Percentiles rank a stretch among this genome's conserved stretches.
phyloP scores from a whole-genome alignment of 2,113 vertebrate genomes.

The Leptosomus discolor region DNA sequence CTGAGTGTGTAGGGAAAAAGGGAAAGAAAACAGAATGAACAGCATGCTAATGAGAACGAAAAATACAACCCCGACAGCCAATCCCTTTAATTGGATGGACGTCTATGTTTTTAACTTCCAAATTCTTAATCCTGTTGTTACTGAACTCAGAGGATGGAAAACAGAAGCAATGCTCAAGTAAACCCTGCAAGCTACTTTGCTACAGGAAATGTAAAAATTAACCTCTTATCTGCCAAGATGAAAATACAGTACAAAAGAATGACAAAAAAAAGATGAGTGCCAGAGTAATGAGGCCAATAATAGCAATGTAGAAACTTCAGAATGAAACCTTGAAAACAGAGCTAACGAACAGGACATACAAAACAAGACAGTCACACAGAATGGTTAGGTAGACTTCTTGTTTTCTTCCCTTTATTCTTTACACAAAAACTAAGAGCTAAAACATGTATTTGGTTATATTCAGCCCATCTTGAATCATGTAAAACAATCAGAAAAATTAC shows the following conservation, averaged over 20 bases:
- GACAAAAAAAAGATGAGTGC: not conserved
- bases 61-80: not conserved
- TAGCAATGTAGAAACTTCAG: not conserved
- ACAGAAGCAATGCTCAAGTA: not conserved
- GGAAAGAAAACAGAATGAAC: conserved; percentile 28
- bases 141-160: not conserved
- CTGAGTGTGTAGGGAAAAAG: conserved; percentile 28
- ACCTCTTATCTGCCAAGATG: not conserved
- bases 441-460: not conserved
- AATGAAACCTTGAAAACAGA: not conserved
- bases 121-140: conserved; percentile 28
- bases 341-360: fast-evolving
- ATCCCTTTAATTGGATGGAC: conserved; percentile 18
- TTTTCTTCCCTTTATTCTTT: not conserved
- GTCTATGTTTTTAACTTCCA: not conserved
- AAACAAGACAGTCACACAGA: not conserved
- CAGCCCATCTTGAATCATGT: not conserved
- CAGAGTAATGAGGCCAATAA: not conserved
- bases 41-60: conserved; percentile 41
- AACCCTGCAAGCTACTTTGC: not conserved
- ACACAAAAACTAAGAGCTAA: not conserved
- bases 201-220: not conserved
- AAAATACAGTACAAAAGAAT: not conserved
- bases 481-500: not conserved
- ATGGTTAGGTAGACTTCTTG: not conserved